Evolutionary conservation across 1,140 invertebrate species (phyloP), one percentile per base, ranked within the genome.

Genomic region (Drosophila santomea): DNA sequence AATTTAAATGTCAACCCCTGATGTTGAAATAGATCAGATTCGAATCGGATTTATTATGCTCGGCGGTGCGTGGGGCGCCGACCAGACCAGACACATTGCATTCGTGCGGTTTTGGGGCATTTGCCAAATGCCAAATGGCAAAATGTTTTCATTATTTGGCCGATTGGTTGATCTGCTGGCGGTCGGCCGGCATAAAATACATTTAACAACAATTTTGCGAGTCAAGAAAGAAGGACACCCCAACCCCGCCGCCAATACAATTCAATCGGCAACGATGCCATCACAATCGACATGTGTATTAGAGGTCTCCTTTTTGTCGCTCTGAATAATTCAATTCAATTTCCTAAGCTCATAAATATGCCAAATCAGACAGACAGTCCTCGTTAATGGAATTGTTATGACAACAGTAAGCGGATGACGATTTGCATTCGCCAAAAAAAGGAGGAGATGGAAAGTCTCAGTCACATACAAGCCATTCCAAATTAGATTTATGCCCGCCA

Each of bases 331-430:
- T 76, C 76, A 82, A 82, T 79, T 88, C 66, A 82, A 82, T 86
- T 86, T 88, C 78, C 83, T 79, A 67, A 44, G 51, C 39, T 64
- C 78, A 82, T 86, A 86, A 86, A 86, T 71, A 82, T 39, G 56
- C 35, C 51, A 41, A 71, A 51, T 68, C 80, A 85, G 61, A 78
- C 74, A 56, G 56, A 28, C 59, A 43, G 60, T 8, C 44, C 78
- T 83, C 84, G 80, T 61, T 83, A 83, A 84, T 83, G 80, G 78
- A 83, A 85, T 86, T 86, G 78, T 85, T 85, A 85, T 85, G 82
- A 86, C 82, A 86, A 60, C 45, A 66, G 63, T 75, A 41, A 63
- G 59, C 38, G 48, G 50, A 74, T 79, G 75, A 47, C 64, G 23
- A 69, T 71, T 71, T 71, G 67, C 67, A 71, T 77, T 58, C 58